A percentile compares a stretch with the other conserved stretches of the same genome.
These are phyloP conservation scores for Myotis findleyi DNA, from an alignment of 2,797 vertebrate genomes.

Conservation along the genomic window DNA sequence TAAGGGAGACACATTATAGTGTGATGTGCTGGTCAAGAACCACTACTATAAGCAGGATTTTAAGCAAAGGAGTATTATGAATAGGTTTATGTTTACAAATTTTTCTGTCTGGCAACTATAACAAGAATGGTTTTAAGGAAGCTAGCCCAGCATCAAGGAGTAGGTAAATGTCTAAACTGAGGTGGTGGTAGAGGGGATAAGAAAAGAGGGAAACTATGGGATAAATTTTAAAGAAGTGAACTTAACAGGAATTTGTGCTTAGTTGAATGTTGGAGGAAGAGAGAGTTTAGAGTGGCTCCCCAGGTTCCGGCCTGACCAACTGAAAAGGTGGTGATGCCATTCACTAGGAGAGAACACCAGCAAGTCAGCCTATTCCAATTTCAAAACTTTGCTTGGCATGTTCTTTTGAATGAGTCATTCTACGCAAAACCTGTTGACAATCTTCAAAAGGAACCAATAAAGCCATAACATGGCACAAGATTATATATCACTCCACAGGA, in stretches of 20 bases:
- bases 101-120: background rate
- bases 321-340: background rate
- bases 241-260: background rate
- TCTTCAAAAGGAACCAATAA: constrained; percentile 60
- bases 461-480: background rate
- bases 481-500: background rate
- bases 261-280: background rate
- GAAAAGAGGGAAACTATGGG: background rate
- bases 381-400: constrained; percentile 66
- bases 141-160: background rate
- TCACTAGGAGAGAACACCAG: background rate
- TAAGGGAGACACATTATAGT: background rate
- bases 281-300: background rate
- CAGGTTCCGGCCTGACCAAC: constrained; percentile 1
- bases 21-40: background rate
- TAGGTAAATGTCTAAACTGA: background rate
- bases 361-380: constrained; percentile 4
- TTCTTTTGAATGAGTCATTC: constrained; percentile 66
- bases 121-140: background rate
- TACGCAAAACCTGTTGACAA: constrained; percentile 35
- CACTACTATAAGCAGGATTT: background rate
- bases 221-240: background rate
- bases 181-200: background rate
- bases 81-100: background rate
- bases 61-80: background rate